Conservation (phyloP, 2,113 vertebrate species). For the Vulpes vulpes region DNA sequence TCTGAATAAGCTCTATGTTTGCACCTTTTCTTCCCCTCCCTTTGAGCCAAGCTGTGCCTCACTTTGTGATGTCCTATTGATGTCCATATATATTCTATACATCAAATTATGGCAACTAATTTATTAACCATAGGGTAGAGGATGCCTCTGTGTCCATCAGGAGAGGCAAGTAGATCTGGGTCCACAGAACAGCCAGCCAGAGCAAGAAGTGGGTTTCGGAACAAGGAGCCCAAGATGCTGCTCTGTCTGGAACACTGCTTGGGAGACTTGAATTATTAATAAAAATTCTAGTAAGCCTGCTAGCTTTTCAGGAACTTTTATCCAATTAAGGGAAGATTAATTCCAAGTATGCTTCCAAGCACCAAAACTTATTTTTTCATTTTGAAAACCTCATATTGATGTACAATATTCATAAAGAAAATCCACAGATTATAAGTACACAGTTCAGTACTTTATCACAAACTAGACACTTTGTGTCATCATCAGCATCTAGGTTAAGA, state of each 20-base stretch:
- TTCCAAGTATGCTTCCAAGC: conserved; percentile 72
- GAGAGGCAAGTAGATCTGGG: background rate
- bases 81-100: background rate
- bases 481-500: background rate
- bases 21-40: background rate
- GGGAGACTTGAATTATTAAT: conserved; percentile 80
- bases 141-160: background rate
- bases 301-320: conserved; percentile 62
- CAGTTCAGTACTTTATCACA: background rate
- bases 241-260: conserved; percentile 28
- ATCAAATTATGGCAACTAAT: too few species aligned
- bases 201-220: background rate
- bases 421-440: background rate
- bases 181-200: background rate
- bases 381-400: conserved; percentile 58
- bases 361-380: conserved; percentile 1
- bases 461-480: background rate
- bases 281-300: conserved; percentile 71
- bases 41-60: background rate
- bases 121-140: background rate
- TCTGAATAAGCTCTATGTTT: background rate
- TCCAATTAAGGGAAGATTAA: conserved; percentile 71
- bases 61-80: background rate
- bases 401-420: conserved; percentile 28
- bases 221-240: background rate